Conservation (phyloP, 2,113 vertebrate genomes). For the Onychorhynchus coronatus region DNA sequence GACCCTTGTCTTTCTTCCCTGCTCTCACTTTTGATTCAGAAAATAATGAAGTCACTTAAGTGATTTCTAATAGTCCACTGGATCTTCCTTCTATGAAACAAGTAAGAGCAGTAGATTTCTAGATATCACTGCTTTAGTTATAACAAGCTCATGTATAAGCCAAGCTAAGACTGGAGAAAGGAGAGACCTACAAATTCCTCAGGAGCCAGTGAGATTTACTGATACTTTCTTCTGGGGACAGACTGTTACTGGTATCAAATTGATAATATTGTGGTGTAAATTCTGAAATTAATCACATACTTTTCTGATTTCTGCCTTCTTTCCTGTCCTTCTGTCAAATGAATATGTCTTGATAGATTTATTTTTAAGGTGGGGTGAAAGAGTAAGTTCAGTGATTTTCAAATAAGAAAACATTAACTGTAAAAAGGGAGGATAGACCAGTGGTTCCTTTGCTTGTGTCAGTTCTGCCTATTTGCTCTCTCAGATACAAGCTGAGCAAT, state of each 20-base stretch:
- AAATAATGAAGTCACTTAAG: background rate
- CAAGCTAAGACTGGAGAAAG: background rate
- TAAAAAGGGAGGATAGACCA: background rate
- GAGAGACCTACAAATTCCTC: background rate
- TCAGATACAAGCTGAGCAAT: background rate
- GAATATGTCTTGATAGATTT: background rate
- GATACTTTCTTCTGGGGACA: background rate
- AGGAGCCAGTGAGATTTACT: background rate
- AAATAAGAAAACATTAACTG: background rate
- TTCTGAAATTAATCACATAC: background rate
- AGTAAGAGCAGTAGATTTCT: background rate
- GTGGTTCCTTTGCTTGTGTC: background rate
- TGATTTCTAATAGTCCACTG: background rate
- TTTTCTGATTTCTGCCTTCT: background rate
- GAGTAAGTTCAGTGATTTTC: background rate
- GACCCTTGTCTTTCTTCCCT: background rate
- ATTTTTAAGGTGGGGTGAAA: background rate
- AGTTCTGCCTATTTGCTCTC: background rate
- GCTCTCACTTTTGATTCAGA: accelerated
- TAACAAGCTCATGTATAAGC: background rate
- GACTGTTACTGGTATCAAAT: background rate
- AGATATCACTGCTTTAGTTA: background rate
- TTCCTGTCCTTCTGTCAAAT: background rate
- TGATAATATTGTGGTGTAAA: background rate
- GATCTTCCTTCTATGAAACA: background rate